Conservation (phyloP, 2,888 invertebrate genomes). For the Gisinianus flammeolus region DNA sequence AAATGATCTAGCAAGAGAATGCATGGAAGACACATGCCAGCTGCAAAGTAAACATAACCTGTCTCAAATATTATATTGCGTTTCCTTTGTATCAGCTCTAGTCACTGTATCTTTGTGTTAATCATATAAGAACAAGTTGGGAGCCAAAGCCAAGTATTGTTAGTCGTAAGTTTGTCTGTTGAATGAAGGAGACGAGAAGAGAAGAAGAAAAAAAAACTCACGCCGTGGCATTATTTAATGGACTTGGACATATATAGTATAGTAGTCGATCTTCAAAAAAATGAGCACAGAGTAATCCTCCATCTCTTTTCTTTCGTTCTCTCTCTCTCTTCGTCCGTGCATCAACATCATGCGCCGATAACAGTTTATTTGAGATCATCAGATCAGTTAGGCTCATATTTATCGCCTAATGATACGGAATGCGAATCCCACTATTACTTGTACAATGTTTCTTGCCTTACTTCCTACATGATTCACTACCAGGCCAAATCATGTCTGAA, state of each 20-base stretch:
- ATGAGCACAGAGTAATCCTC: conserved; percentile 20
- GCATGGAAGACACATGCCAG: neutral
- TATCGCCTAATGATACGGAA: conserved; percentile 15
- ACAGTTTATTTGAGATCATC: conserved; percentile 24
- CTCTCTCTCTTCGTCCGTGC: conserved; percentile 2
- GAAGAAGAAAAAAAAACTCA: neutral
- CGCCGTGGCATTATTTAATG: neutral
- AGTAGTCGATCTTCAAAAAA: neutral
- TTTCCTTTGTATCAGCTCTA: neutral
- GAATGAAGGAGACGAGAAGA: neutral
- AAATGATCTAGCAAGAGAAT: neutral
- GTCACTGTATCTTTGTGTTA: neutral
- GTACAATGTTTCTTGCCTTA: neutral
- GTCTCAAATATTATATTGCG: neutral
- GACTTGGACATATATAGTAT: neutral
- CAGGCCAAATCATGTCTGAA: conserved; percentile 12
- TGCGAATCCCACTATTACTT: neutral
- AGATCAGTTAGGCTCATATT: conserved; percentile 19
- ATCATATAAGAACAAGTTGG: neutral
- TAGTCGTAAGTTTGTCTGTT: neutral
- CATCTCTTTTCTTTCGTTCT: conserved; percentile 12
- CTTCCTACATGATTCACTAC: conserved; percentile 23
- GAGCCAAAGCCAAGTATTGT: neutral
- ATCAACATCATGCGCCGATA: neutral
- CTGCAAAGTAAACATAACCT: neutral